Conservation (phyloP, 1,140 invertebrate genomes). For the Chrysopa pallens region DNA sequence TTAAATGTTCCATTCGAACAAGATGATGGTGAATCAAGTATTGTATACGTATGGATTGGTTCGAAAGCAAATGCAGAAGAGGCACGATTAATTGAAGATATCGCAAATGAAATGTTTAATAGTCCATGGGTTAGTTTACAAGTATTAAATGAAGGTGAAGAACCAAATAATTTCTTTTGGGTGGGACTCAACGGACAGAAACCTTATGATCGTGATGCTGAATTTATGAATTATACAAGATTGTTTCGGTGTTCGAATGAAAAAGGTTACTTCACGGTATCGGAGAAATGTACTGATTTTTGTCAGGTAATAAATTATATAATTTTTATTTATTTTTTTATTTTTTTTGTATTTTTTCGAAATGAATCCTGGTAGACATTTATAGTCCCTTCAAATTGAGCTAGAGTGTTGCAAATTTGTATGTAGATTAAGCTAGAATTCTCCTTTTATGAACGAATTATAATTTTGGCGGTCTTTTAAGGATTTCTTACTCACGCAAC, state of each 20-base stretch:
- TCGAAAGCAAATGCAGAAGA: conserved; percentile 77
- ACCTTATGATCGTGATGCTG: conserved; percentile 77
- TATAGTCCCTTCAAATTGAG: too few species aligned
- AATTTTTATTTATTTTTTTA: too few species aligned
- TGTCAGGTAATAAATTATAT: too few species aligned
- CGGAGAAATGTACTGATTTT: conserved; percentile 99
- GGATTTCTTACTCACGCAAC: too few species aligned
- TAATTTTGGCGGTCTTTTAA: too few species aligned
- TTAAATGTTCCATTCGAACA: conserved; percentile 91
- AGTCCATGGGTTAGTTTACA: conserved; percentile 72
- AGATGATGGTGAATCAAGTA: conserved; percentile 69
- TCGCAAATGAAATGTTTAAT: conserved; percentile 87
- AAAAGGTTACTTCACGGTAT: conserved; percentile 97
- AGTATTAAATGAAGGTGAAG: conserved; percentile 89
- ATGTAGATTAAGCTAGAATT: too few species aligned
- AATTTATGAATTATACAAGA: conserved; percentile 86
- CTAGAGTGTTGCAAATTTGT: too few species aligned
- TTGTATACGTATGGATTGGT: conserved; percentile 97
- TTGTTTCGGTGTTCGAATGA: conserved; percentile 98
- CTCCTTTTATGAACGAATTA: too few species aligned
- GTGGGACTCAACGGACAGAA: conserved; percentile 84
- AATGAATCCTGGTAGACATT: too few species aligned
- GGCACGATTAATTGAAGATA: conserved; percentile 74
- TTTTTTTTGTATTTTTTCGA: too few species aligned
- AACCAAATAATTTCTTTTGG: conserved; percentile 99